Conservation (phyloP, 2,888 invertebrate species). For the Brachypterus glaber region DNA sequence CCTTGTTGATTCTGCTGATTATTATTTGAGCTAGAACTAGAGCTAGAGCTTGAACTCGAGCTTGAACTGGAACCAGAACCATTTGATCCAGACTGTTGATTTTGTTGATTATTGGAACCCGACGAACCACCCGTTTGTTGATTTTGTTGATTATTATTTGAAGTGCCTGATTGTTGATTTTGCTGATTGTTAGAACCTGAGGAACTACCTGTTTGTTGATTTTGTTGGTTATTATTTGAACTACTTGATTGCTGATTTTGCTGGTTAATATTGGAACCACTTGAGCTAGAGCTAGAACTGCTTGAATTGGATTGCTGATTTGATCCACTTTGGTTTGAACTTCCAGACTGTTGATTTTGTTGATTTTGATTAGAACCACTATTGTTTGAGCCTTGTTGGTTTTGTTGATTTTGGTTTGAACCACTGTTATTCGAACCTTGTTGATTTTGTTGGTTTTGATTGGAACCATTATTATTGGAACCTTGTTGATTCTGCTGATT, state of each 20-base stretch:
- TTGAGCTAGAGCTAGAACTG: conserved; percentile 7
- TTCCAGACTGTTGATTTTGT: conserved; percentile 16
- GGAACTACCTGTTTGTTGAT: conserved; percentile 12
- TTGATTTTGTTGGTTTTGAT: conserved; percentile 10
- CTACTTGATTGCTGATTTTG: background rate
- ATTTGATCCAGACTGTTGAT: conserved; percentile 13
- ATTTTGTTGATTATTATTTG: conserved; percentile 14
- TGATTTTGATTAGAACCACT: conserved; percentile 16
- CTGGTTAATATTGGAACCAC: conserved; percentile 3
- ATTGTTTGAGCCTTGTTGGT: no score
- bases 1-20: conserved; percentile 8
- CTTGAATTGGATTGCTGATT: conserved; percentile 5
- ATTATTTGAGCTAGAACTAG: conserved; percentile 9
- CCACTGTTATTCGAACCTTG: conserved; percentile 12
- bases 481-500: conserved; percentile 14
- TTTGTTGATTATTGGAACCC: conserved; percentile 18
- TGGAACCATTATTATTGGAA: conserved; percentile 6
- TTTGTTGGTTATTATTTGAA: background rate
- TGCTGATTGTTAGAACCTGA: conserved; percentile 10
- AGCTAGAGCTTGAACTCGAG: conserved; percentile 6
- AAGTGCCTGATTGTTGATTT: conserved; percentile 6
- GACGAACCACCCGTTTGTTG: conserved; percentile 18
- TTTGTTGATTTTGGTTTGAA: conserved; percentile 18
- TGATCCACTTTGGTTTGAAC: conserved; percentile 8
- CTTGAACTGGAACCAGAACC: conserved; percentile 7